phyloP scores from a whole-genome alignment of 1,140 invertebrate species.

The Zaprionus davidi region DNA sequence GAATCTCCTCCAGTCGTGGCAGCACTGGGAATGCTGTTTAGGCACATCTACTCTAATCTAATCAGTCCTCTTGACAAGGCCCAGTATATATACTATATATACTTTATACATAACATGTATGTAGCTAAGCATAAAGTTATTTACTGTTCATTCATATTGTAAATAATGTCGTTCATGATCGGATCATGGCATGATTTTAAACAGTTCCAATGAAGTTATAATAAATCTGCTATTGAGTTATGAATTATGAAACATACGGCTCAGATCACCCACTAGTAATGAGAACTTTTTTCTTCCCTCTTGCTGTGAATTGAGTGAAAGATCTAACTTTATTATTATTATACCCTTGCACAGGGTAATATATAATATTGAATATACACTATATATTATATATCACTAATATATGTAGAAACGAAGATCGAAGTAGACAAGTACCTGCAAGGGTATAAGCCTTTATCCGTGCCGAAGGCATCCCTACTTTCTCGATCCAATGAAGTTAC shows the following conservation, averaged over 20 bases:
- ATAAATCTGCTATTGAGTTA: background rate
- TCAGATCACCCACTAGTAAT: too few relatives aligned
- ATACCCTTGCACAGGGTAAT: too few relatives aligned
- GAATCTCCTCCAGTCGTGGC: background rate
- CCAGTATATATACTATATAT: conserved; percentile 1
- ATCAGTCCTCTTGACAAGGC: conserved; percentile 17
- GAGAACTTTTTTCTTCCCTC: background rate
- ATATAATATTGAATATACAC: too few relatives aligned
- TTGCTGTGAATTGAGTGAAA: background rate
- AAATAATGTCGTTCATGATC: background rate
- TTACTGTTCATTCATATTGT: conserved; percentile 13
- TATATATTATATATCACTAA: too few relatives aligned
- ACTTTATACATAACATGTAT: background rate
- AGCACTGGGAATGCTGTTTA: background rate
- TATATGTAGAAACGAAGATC: too few relatives aligned
- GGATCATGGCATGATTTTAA: background rate
- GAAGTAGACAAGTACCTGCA: too few relatives aligned
- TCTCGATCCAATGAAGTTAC: too few relatives aligned
- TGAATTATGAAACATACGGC: background rate
- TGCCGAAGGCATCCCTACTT: too few relatives aligned
- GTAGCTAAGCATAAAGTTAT: conserved; percentile 3
- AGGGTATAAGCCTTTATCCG: too few relatives aligned
- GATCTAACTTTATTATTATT: too few relatives aligned
- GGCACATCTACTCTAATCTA: conserved; percentile 8
- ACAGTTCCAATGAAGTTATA: conserved; percentile 2